Conservation (phyloP, 2,888 invertebrate species). For the Amorpha juglandis region DNA sequence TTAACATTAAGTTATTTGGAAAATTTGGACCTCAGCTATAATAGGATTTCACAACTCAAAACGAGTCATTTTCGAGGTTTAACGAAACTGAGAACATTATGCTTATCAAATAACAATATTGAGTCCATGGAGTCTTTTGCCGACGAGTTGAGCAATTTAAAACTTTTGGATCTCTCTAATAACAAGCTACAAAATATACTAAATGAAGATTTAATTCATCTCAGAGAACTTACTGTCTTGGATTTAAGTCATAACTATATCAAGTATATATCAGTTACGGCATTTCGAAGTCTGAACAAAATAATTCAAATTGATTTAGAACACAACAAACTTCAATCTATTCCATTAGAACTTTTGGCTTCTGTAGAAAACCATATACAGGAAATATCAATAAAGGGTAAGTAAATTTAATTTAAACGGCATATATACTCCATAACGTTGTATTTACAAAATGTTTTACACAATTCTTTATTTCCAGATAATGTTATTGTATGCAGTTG, state of each 20-base stretch:
- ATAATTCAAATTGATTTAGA: slow-evolving; percentile 91
- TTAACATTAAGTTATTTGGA: slow-evolving; percentile 89
- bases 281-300: slow-evolving; percentile 91
- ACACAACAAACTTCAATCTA: slow-evolving; percentile 91
- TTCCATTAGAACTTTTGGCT: slow-evolving; percentile 90
- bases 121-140: slow-evolving; percentile 93
- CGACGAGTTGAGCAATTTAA: slow-evolving; percentile 89
- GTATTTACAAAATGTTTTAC: not conserved
- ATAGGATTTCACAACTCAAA: slow-evolving; percentile 91
- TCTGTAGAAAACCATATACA: slow-evolving; percentile 93
- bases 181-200: slow-evolving; percentile 92
- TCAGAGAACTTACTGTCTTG: slow-evolving; percentile 91
- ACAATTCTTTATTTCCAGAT: slow-evolving; percentile 86
- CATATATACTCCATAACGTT: not conserved
- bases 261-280: slow-evolving; percentile 90
- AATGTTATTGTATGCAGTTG: slow-evolving; percentile 95
- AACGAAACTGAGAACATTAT: slow-evolving; percentile 88
- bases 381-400: slow-evolving; percentile 92
- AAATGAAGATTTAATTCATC: slow-evolving; percentile 90
- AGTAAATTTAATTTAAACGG: not conserved
- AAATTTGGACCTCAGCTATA: slow-evolving; percentile 91
- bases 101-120: slow-evolving; percentile 93
- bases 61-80: slow-evolving; percentile 93
- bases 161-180: slow-evolving; percentile 91
- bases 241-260: slow-evolving; percentile 93